phyloP scores from a whole-genome alignment of 2,888 invertebrate genomes.

The Phlogophora meticulosa region DNA sequence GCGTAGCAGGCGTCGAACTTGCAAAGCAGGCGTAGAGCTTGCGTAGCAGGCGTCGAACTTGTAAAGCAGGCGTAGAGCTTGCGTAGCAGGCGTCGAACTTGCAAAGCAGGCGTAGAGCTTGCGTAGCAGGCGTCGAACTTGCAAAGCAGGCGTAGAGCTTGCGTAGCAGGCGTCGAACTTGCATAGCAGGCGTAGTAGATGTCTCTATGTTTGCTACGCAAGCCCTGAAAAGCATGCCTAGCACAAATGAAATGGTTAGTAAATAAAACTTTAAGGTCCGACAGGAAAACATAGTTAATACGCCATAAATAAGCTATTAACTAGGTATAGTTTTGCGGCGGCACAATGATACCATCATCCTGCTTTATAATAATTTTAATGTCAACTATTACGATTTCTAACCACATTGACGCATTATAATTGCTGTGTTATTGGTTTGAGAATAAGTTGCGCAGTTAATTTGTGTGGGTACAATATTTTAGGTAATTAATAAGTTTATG shows the following conservation, averaged over 20 bases:
- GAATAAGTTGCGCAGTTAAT: not conserved
- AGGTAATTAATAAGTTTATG: not conserved
- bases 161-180: not conserved
- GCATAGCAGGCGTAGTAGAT: not conserved
- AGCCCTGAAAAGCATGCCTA: too few species aligned
- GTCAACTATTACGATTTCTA: not conserved
- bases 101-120: too few species aligned
- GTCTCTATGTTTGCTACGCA: too few species aligned
- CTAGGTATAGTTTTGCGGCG: too few species aligned
- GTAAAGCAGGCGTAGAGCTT: too few species aligned
- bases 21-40: too few species aligned
- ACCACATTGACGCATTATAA: constrained; percentile 4
- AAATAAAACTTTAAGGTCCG: not conserved
- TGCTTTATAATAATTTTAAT: not conserved
- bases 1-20: too few species aligned
- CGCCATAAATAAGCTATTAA: not conserved
- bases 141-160: not conserved
- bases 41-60: too few species aligned
- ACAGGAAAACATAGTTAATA: not conserved
- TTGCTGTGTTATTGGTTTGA: not conserved
- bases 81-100: not conserved
- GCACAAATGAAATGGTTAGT: too few species aligned
- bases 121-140: not conserved
- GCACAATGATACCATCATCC: too few species aligned
- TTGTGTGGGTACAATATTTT: not conserved